Base-by-base conservation (phyloP, 1,140 invertebrate species). In the Drosophila kepulauana region DNA sequence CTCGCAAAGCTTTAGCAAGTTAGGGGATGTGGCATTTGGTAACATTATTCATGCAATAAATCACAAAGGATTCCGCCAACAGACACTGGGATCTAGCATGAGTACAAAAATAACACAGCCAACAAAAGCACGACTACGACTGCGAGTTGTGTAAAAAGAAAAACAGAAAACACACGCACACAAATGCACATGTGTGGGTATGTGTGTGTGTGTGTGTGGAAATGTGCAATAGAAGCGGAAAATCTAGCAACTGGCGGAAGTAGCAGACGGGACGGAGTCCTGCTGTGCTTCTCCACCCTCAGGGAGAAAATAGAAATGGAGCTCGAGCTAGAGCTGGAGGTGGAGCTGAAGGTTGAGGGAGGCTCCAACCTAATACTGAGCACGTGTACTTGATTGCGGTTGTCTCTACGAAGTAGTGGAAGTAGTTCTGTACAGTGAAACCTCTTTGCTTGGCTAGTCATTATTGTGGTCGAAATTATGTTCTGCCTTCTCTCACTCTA, bases 41-140 rank as follows among this genome's bases (percentile, higher is more conserved):
- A 69, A 71, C 62, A 66, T 73, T 73, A 73, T 65, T 58, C 45
- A 66, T 58, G 70, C 49, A 57, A 73, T 65, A 73, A 73, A 73
- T 73, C 70, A 73, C 61, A 73, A 73, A 73, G 70, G 70, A 65
- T 59, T 58, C 62, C 15, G 54, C 13, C 56, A 20, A 8, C 6
- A 46, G 15, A 28, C 45, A 51, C 54, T 33, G 52, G 30, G 41
- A 61, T 61, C 30, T 61, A 28, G 25, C n/a, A n/a, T 35, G 30
- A 20, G 28, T 30, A 66, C 15, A 49, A 58, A 58, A 58, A 68
- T 49, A 68, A 59, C 41, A 59, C 6, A 41, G 8, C n/a, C 25
- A 46, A 59, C 25, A 25, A 13, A 56, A 51, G 16, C 5, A 51
- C 49, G 16, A 25, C 20, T 25, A 4, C 20, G 20, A 25, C 20